phyloP scores from a whole-genome alignment of 2,113 vertebrate genomes.

The Urocolius indicus region DNA sequence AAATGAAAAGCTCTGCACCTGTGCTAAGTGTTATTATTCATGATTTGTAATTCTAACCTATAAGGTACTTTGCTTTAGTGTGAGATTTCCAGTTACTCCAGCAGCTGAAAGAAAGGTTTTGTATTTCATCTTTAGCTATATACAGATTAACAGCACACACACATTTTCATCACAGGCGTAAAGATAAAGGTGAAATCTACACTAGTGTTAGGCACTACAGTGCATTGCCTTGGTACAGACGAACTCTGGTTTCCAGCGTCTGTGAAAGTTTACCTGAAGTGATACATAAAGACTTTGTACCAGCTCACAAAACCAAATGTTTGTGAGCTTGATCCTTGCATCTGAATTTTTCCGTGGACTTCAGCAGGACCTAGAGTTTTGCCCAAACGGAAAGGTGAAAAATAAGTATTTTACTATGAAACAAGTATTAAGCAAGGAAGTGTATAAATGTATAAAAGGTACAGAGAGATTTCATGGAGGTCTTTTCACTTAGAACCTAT shows the following conservation, averaged over 20 bases:
- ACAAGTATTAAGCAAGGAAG: neutral
- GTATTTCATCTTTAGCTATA: neutral
- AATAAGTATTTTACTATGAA: neutral
- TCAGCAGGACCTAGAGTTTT: neutral
- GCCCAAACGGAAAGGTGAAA: neutral
- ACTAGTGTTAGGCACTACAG: neutral
- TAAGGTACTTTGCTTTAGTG: neutral
- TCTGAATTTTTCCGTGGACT: neutral
- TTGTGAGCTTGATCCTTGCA: neutral
- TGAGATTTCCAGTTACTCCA: neutral
- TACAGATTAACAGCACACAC: neutral
- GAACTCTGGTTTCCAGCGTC: neutral
- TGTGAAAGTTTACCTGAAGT: neutral
- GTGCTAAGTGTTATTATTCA: slow-evolving; percentile 38
- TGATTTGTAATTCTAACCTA: slow-evolving; percentile 32
- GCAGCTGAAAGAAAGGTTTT: neutral
- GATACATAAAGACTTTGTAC: neutral
- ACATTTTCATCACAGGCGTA: neutral
- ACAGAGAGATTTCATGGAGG: neutral
- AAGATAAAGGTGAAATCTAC: slow-evolving; percentile 9
- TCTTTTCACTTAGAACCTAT: slow-evolving; percentile 12
- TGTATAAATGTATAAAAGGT: neutral
- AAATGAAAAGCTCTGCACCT: neutral
- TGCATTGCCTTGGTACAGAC: neutral
- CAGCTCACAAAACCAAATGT: too few species aligned